Evolutionary conservation across 1,140 invertebrate genomes (phyloP).

Genomic region (Trachymyrmex septentrionalis): DNA sequence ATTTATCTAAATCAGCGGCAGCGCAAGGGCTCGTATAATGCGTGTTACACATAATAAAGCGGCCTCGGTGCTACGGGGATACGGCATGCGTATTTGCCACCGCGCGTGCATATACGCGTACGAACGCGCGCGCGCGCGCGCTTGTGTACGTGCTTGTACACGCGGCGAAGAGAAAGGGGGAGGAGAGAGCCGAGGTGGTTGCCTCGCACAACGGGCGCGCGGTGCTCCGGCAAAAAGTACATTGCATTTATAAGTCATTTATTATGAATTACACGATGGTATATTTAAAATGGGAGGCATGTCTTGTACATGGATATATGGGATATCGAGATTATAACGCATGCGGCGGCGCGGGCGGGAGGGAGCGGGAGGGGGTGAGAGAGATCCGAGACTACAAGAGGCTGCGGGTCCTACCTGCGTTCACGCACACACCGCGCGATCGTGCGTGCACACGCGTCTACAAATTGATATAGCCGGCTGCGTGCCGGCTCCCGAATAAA

Average conservation of each 20-base stretch:
- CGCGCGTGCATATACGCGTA: conserved; percentile 14
- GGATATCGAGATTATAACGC: conserved; percentile 87
- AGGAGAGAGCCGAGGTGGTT: conserved; percentile 61
- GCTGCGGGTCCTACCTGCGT: conserved; percentile 59
- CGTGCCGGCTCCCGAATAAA: conserved; percentile 76
- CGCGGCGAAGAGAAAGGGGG: conserved; percentile 35
- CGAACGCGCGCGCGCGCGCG: no score
- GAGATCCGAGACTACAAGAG: conserved; percentile 69
- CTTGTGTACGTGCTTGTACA: neutral
- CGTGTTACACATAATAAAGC: conserved; percentile 76
- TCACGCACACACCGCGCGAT: conserved; percentile 52
- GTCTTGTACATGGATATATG: conserved; percentile 86
- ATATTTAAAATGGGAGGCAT: conserved; percentile 86
- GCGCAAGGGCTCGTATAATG: conserved; percentile 70
- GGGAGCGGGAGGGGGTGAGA: conserved; percentile 4
- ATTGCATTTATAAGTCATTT: conserved; percentile 87
- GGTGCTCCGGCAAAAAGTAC: conserved; percentile 80
- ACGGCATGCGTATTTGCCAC: conserved; percentile 48
- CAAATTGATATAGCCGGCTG: conserved; percentile 74
- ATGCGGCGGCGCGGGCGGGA: conserved; percentile 71
- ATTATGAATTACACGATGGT: conserved; percentile 87
- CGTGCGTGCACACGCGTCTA: conserved; percentile 64
- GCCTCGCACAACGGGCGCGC: conserved; percentile 73
- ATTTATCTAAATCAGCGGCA: conserved; percentile 81
- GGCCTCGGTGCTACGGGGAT: conserved; percentile 42